Conservation (phyloP, 2,797 vertebrate genomes). For the Clarias pachynema region DNA sequence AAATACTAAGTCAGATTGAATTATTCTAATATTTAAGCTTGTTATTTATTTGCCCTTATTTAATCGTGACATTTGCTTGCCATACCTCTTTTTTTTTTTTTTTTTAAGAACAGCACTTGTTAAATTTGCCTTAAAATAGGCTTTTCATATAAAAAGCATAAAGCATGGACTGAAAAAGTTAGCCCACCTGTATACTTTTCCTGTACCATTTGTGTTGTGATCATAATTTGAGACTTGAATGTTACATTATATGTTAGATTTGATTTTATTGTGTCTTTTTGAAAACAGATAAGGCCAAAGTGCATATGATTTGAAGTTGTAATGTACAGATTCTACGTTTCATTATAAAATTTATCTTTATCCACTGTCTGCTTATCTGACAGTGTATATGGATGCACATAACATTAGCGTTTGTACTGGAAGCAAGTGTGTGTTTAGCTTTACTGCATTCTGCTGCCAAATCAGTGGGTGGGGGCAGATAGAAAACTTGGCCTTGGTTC, state of each 20-base stretch:
- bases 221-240: conserved; percentile 30
- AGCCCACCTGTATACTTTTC: conserved; percentile 27
- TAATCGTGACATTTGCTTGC: conserved; percentile 6
- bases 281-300: conserved; percentile 53
- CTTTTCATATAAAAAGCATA: neutral
- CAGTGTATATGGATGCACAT: conserved; percentile 32
- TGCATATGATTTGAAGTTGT: conserved; percentile 36
- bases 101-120: neutral
- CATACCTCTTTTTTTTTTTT: neutral
- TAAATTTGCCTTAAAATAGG: conserved; percentile 8
- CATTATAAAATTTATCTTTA: conserved; percentile 28
- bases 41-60: conserved; percentile 10
- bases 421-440: conserved; percentile 23
- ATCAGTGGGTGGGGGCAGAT: conserved; percentile 23
- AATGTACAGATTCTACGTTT: conserved; percentile 22
- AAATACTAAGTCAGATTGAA: conserved; percentile 16
- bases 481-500: conserved; percentile 19
- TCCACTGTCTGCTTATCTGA: conserved; percentile 40
- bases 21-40: neutral
- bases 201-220: conserved; percentile 1
- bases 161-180: conserved; percentile 13
- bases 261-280: conserved; percentile 34
- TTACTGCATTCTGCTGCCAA: conserved; percentile 37
- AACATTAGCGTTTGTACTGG: conserved; percentile 9
- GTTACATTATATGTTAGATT: conserved; percentile 28